Conservation (phyloP, 2,888 invertebrate species). For the Thereva unica region DNA sequence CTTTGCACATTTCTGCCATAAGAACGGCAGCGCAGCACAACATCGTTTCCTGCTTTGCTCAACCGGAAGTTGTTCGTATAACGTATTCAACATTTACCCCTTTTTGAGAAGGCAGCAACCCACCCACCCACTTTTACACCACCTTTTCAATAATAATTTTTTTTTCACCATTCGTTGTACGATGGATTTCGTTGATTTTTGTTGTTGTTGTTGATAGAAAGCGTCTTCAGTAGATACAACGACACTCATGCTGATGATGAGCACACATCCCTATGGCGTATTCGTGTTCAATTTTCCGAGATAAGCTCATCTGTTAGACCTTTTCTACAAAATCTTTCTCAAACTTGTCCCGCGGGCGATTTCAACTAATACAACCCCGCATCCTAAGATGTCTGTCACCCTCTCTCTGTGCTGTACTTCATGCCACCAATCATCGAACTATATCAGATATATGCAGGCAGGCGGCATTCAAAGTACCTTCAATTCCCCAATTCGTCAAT, state of each 20-base stretch:
- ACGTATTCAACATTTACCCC: constrained; percentile 3
- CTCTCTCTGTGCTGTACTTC: constrained; percentile 12
- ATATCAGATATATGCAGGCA: constrained; percentile 1
- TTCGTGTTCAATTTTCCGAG: constrained; percentile 32
- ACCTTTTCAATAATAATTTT: constrained; percentile 4
- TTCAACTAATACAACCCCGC: too few species aligned
- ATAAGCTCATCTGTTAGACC: constrained; percentile 19
- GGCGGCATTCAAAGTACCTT: constrained; percentile 7
- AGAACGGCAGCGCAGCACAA: background rate
- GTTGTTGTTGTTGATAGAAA: too few species aligned
- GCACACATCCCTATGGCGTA: constrained; percentile 21
- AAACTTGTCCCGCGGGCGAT: too few species aligned
- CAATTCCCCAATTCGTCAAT: constrained; percentile 31
- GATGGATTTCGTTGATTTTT: too few species aligned
- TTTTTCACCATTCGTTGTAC: background rate
- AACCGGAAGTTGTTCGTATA: background rate
- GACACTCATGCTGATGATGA: constrained; percentile 4
- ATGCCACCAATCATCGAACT: background rate
- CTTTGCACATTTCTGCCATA: constrained; percentile 18
- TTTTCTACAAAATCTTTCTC: too few species aligned
- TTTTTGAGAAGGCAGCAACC: background rate
- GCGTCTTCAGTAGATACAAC: too few species aligned
- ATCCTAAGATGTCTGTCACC: too few species aligned
- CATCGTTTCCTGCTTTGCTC: constrained; percentile 9
- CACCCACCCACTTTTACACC: too few species aligned